A percentile compares a stretch with the other conserved stretches of the same genome.
Conservation (phyloP, 2,888 invertebrate genomes). For the Brachyopa scutellaris region DNA sequence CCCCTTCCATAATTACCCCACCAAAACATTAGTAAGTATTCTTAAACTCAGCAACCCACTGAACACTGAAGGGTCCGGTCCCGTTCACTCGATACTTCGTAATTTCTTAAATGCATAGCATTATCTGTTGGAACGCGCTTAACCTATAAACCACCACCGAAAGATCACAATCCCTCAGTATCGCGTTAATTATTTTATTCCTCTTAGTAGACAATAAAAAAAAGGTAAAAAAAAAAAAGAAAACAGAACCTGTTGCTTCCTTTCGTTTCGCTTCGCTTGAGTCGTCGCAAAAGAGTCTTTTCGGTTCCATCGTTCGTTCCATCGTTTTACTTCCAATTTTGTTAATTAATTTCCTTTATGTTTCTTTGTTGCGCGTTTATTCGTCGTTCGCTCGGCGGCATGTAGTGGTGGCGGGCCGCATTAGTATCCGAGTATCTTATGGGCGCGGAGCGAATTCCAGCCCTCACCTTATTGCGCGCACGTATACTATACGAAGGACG, state of each 20-base stretch:
- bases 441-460: conserved; percentile 16
- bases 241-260: conserved; percentile 59
- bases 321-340: conserved; percentile 72
- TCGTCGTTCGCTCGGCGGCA: conserved; percentile 18
- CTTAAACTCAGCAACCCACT: too few relatives aligned
- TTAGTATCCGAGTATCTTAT: conserved; percentile 1
- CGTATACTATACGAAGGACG: too few relatives aligned
- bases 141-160: conserved; percentile 42
- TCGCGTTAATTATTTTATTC: conserved; percentile 65
- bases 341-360: conserved; percentile 72
- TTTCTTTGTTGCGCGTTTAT: conserved; percentile 54
- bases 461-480: too few relatives aligned
- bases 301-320: conserved; percentile 40
- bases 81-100: conserved; percentile 1
- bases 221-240: not conserved
- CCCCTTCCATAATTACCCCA: too few relatives aligned
- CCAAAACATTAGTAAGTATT: too few relatives aligned
- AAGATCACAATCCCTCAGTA: conserved; percentile 23
- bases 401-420: not conserved
- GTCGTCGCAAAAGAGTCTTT: conserved; percentile 37
- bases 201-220: conserved; percentile 49
- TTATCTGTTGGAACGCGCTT: conserved; percentile 5
- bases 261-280: conserved; percentile 26
- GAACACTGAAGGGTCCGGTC: too few relatives aligned
- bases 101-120: conserved; percentile 8